Evolutionary conservation across 2,797 vertebrate genomes (phyloP).

Genomic region (Crypturellus tataupa): DNA sequence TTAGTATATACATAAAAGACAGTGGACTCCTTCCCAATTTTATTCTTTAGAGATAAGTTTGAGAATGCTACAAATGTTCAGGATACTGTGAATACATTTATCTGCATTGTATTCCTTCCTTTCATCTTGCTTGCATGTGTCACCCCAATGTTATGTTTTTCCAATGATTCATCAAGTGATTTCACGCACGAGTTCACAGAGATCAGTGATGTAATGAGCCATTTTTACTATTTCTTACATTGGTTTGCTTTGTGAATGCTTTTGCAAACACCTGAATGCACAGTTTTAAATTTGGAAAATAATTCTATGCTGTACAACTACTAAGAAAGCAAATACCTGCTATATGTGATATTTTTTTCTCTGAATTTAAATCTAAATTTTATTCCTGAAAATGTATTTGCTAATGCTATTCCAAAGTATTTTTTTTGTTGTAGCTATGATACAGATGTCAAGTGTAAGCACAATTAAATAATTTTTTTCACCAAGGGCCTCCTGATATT

Average conservation of each 20-base stretch:
- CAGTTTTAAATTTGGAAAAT: conserved; percentile 51
- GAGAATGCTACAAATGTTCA: background rate
- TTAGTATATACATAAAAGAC: background rate
- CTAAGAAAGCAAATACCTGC: conserved; percentile 30
- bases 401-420: background rate
- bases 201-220: conserved; percentile 67
- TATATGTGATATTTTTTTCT: conserved; percentile 3
- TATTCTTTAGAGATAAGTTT: background rate
- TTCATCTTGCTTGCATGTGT: conserved; percentile 70
- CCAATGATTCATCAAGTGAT: conserved; percentile 66
- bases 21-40: background rate
- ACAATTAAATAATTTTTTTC: conserved; percentile 46
- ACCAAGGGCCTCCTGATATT: conserved; percentile 39
- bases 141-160: conserved; percentile 28
- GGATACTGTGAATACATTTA: conserved; percentile 40
- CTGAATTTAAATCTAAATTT: background rate
- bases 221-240: conserved; percentile 32
- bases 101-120: conserved; percentile 51
- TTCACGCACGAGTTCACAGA: conserved; percentile 76
- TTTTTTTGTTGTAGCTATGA: conserved; percentile 25
- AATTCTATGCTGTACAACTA: conserved; percentile 33
- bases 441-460: conserved; percentile 46
- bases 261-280: conserved; percentile 49
- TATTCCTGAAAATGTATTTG: background rate
- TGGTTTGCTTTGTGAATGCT: conserved; percentile 44